These are phyloP conservation scores for Oxyura jamaicensis DNA, from an alignment of 2,113 vertebrate species.

Conservation along the genomic window DNA sequence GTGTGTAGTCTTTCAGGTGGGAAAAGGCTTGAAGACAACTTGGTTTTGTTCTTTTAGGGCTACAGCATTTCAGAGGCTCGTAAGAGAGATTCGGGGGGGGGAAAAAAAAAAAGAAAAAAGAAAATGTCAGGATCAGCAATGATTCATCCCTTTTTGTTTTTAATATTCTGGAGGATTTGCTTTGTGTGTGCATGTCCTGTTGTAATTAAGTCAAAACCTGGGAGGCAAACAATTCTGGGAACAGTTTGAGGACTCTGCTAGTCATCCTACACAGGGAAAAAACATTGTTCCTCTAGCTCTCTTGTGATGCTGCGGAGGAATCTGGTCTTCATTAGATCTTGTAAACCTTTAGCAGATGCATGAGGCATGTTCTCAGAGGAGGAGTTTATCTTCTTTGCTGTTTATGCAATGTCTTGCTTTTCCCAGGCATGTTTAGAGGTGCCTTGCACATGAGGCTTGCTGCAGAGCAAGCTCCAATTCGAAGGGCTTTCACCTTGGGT, in stretches of 20 bases:
- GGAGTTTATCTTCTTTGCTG: not conserved
- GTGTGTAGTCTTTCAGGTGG: not conserved
- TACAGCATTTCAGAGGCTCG: not conserved
- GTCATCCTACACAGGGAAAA: not conserved
- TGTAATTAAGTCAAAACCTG: conserved; percentile 19
- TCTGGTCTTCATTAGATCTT: conserved; percentile 7
- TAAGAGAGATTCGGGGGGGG: not conserved
- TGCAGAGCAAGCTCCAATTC: not conserved
- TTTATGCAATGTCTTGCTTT: not conserved
- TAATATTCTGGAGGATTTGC: not conserved
- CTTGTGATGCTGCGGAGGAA: not conserved
- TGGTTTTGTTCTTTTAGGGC: not conserved
- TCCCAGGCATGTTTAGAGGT: not conserved
- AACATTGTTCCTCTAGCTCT: not conserved
- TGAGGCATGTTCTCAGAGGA: not conserved
- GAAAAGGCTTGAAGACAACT: not conserved
- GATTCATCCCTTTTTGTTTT: not conserved
- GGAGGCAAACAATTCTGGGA: not conserved
- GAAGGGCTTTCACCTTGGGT: not conserved
- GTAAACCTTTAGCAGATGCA: conserved; percentile 12
- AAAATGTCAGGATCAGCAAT: not conserved
- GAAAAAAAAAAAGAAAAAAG: not conserved
- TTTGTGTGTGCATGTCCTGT: not conserved
- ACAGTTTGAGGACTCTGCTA: not conserved
- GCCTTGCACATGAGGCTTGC: not conserved